Conservation (phyloP, 2,797 vertebrate genomes). For the Coendou prehensilis region DNA sequence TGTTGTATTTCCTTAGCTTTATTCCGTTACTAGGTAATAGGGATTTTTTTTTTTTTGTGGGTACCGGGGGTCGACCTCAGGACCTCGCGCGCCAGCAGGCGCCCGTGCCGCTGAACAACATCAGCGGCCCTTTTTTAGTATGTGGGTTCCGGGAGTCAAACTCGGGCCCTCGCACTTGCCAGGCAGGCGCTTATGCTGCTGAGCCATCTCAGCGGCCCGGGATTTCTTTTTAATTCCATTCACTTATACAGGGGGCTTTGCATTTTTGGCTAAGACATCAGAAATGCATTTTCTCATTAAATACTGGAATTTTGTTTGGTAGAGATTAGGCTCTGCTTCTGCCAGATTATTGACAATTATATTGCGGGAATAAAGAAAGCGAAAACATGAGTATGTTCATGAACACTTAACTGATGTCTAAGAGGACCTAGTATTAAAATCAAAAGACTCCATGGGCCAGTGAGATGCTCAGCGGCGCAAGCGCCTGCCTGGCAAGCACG, state of each 20-base stretch:
- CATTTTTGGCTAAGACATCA: conserved; percentile 75
- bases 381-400: background rate
- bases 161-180: no score
- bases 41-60: conserved; percentile 48
- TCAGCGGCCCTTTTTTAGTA: no score
- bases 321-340: conserved; percentile 74
- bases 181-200: no score
- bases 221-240: conserved; percentile 76
- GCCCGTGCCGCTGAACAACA: no score
- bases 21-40: conserved; percentile 57
- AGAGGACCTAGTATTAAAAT: conserved; percentile 54
- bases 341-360: conserved; percentile 68
- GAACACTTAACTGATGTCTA: conserved; percentile 57
- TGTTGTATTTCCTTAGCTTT: conserved; percentile 61
- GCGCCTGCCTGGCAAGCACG: no score
- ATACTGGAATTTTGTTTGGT: conserved; percentile 75
- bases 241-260: conserved; percentile 72
- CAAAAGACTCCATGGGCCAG: background rate
- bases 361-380: background rate
- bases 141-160: no score
- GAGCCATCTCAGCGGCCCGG: no score
- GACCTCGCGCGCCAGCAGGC: no score
- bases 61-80: no score
- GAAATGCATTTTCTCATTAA: conserved; percentile 81
- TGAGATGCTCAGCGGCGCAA: no score